Evolutionary conservation across 2,888 invertebrate species (phyloP), one percentile per base, ranked within the genome.

Genomic region (Drosophila seclusa): DNA sequence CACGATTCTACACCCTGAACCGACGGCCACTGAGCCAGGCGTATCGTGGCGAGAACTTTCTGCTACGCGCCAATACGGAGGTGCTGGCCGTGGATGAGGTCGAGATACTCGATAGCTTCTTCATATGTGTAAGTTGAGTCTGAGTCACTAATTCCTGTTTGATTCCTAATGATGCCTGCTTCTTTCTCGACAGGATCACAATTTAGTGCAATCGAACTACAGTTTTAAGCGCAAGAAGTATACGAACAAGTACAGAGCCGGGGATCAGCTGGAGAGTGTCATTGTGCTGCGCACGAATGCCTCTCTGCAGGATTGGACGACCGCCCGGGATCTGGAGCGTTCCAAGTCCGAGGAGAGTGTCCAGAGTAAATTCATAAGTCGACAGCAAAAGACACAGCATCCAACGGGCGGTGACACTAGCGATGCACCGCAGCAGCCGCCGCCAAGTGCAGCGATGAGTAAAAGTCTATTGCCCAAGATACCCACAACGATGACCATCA

Each of bases 91-190:
- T 81, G 42, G 87, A 91, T 40, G 85, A 91, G 63, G 73, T 93
- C 65, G 93, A 93, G 65, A 92, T 93, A 63, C 78, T 93, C 70
- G 93, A 93, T 66, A 92, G 92, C 34, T 93, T 92, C 85, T 92
- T 93, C 70, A 92, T 93, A 78, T 92, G 92, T 89, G 93, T 93
- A 91, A 92, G 93, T 90, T 18, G 4, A 0, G 10, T 4, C 3
- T 8, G 5, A n/a, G n/a, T n/a, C 8, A 13, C 21, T 5, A 24
- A 16, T 4, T 11, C 2, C 32, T 13, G 13, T 27, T 31, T 10
- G n/a, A 38, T 38, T 24, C 13, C n/a, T 24, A 32, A 7, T 13
- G 1, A 10, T 13, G 16, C 1, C 7, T 4, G 1, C 4, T 57
- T 21, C 10, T 16, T 7, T 18, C 27, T 50, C 36, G 48, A 38